Base-by-base conservation (phyloP, 1,140 invertebrate genomes). In the Asbolus verrucosus region DNA sequence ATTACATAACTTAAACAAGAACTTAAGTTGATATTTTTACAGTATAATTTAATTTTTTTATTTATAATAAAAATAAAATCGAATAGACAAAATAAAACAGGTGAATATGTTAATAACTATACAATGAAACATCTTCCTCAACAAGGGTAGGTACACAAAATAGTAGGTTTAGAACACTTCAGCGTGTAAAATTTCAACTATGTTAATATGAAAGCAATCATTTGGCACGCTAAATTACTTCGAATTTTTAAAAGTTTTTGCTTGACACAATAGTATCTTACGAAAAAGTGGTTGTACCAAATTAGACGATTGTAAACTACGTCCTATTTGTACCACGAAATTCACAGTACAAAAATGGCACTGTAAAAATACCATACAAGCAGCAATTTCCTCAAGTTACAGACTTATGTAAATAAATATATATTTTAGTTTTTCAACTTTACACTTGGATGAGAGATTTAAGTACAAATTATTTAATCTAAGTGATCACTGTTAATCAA, bases 291-390 rank as follows among this genome's bases (percentile, higher is more conserved):
- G 21, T 27, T 54, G 46, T 54, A 54, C 19, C 46, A 54, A 54
- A 54, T 27, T 19, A 54, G 46, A 54, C 46, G 46, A 54, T 19
- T 54, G 46, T 54, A 54, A 54, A 54, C 21, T 27, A 54, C 46
- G 46, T 54, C 46, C 21, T 54, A 54, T 54, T 54, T 54, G 46
- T 36, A 54, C 46, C 46, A 54, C 21, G 11, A 27, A 1, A 15
- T 38, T 60, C 54, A 61, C 50, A 68, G 66, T 68, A 68, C 66
- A 68, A 68, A 73, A 74, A 75, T 74, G 74, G 74, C 74, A 74
- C 72, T 74, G 72, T 72, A 76, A 76, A 76, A 76, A 76, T 76
- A 74, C 72, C 70, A 76, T 72, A 70, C 38, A 72, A 72, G 69
- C 68, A 50, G 38, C 39, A 39, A 39, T 65, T 72, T 59, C 70